phyloP scores from a whole-genome alignment of 2,888 invertebrate genomes.

The Ptychoptera albimana region DNA sequence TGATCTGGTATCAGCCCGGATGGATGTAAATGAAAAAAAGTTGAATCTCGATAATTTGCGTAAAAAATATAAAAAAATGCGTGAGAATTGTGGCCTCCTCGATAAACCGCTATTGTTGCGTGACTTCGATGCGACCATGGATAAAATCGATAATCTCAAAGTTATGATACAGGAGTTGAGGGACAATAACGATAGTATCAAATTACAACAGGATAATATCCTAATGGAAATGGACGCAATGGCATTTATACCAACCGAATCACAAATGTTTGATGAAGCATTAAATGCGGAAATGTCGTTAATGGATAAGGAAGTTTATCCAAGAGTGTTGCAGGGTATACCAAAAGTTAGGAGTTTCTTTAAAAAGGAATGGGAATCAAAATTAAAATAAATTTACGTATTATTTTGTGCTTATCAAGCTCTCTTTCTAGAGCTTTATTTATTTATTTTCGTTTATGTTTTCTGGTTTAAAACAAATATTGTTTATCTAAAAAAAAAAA shows the following conservation, averaged over 20 bases:
- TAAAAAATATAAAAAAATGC: slow-evolving; percentile 14
- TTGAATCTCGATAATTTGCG: slow-evolving; percentile 14
- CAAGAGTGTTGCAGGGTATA: neutral
- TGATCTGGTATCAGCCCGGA: slow-evolving; percentile 9
- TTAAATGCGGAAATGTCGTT: neutral
- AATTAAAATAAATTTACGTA: too few relatives aligned
- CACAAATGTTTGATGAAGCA: slow-evolving; percentile 4
- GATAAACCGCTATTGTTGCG: slow-evolving; percentile 20
- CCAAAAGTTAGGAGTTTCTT: too few relatives aligned
- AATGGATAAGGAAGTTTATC: slow-evolving; percentile 4
- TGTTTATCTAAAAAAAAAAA: too few relatives aligned
- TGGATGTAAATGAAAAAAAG: slow-evolving; percentile 15
- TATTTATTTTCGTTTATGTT: neutral
- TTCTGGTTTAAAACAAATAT: too few relatives aligned
- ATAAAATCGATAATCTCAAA: slow-evolving; percentile 8
- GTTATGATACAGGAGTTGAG: slow-evolving; percentile 10
- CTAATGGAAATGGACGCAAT: neutral
- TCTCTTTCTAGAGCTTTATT: neutral
- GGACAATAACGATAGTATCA: slow-evolving; percentile 1
- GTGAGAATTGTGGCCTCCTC: slow-evolving; percentile 19
- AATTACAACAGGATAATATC: slow-evolving; percentile 1
- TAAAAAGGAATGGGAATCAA: too few relatives aligned
- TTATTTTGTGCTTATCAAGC: too few relatives aligned
- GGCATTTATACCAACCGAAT: slow-evolving; percentile 1
- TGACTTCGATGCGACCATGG: slow-evolving; percentile 20